Base-by-base conservation (phyloP, 1,140 invertebrate species). In the Hypothenemus hampei region DNA sequence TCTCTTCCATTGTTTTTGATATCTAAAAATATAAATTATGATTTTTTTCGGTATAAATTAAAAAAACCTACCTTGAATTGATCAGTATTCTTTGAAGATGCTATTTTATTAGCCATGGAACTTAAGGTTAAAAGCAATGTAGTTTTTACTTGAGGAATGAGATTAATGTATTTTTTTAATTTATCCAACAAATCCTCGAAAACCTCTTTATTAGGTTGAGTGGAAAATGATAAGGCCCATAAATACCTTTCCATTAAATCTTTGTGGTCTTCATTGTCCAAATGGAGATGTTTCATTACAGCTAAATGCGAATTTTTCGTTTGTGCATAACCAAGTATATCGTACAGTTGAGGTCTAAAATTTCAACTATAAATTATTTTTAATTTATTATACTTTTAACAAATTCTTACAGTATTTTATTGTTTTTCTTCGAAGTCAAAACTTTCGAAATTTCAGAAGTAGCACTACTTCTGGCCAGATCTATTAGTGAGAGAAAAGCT, bases 221-320 rank as follows among this genome's bases (percentile, higher is more conserved):
- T 73, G 10, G 80, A 79, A 3, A 86, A 68, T 0, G 86, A 85
- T 10, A 89, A 61, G 0, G 81, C 78, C 77, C 87, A 83, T 1
- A 90, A 70, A 68, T 89, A 90, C 51, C 86, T 73, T 63, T 91
- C 88, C 3, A 78, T 77, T 11, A 79, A 67, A 48, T 85, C 80
- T 18, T 74, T 60, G 50, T 78, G 67, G 1, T 79, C 77, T 2
- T 72, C 71, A 3, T 75, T 70, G 48, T 82, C 77, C 29, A 83
- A 79, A 44, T 79, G 77, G 1, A 87, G 71, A 24, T 77, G 66
- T 39, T 81, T 79, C 71, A 84, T 81, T 10, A 81, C 84, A 26
- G 82, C 83, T 64, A 81, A 75, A 63, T 89, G 83, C 0, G 83
- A 74, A 4, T 77, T 75, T 8, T 72, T 54, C 0, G 85, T 87